A percentile compares a stretch with the other conserved stretches of the same genome.
Evolutionary conservation across 2,113 vertebrate genomes (phyloP).

Genomic region (Xiphorhynchus elegans): DNA sequence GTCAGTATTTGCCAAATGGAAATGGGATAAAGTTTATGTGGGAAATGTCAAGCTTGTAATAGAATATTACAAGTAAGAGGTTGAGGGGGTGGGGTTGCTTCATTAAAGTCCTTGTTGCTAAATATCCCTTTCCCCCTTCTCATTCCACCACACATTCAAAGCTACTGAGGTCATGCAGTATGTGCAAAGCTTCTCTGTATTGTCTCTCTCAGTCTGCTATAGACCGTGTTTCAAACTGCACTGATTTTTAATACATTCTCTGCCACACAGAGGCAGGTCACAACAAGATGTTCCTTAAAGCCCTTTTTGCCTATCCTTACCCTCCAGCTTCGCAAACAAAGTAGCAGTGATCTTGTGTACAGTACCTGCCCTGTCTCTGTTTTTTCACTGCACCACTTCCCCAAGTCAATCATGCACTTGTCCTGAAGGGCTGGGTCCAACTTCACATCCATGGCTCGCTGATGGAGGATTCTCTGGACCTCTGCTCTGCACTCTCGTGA

Average conservation of each 20-base stretch:
- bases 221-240: neutral
- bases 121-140: neutral
- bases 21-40: conserved; percentile 12
- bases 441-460: conserved; percentile 95
- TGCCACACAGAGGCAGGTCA: neutral
- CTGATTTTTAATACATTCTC: neutral
- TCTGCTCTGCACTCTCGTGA: conserved; percentile 94
- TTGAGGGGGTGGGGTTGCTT: neutral
- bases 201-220: neutral
- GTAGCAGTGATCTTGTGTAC: neutral
- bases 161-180: neutral
- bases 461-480: conserved; percentile 94
- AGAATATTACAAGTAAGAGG: neutral
- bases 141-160: neutral
- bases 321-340: neutral
- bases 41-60: neutral
- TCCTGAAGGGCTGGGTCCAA: conserved; percentile 92
- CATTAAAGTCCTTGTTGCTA: neutral
- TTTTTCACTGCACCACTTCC: conserved; percentile 98
- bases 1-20: neutral
- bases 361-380: conserved; percentile 88
- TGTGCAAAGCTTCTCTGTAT: neutral
- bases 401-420: conserved; percentile 93
- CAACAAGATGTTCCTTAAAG: neutral
- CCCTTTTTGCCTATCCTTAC: neutral